Percentiles rank a stretch among this genome's conserved stretches.
Conservation (phyloP, 2,888 invertebrate species). For the Torymus texanus region DNA sequence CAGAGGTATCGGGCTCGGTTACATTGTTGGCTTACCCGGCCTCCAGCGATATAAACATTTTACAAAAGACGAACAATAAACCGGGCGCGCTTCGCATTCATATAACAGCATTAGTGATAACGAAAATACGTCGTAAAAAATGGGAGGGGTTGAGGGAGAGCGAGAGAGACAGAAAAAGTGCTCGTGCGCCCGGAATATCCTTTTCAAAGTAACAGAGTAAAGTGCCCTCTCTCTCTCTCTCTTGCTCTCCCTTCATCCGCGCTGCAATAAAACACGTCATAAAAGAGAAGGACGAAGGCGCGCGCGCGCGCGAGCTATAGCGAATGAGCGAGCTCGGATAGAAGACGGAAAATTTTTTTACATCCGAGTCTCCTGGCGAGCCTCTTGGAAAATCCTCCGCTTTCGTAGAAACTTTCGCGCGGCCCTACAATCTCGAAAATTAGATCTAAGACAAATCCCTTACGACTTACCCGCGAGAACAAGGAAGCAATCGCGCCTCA, state of each 20-base stretch:
- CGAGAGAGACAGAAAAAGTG: not conserved
- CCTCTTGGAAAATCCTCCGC: slow-evolving; percentile 5
- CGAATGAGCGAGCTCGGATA: not conserved
- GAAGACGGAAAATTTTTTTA: slow-evolving; percentile 25
- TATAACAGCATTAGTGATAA: slow-evolving; percentile 51
- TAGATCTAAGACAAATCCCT: slow-evolving; percentile 56
- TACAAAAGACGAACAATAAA: slow-evolving; percentile 15
- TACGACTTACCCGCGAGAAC: slow-evolving; percentile 42
- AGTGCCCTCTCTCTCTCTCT: slow-evolving; percentile 32
- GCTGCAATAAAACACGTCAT: slow-evolving; percentile 57
- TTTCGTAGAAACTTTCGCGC: slow-evolving; percentile 2
- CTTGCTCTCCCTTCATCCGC: not conserved
- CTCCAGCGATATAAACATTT: not conserved
- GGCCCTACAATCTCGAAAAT: slow-evolving; percentile 53
- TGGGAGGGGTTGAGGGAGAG: not conserved
- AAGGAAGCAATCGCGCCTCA: slow-evolving; percentile 44
- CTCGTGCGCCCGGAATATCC: slow-evolving; percentile 47
- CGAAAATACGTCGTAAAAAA: slow-evolving; percentile 51
- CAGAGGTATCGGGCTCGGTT: not conserved
- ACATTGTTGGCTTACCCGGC: not conserved
- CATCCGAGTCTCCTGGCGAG: not conserved
- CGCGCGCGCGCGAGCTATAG: slow-evolving; percentile 3
- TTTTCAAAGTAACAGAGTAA: slow-evolving; percentile 50
- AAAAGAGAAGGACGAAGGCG: slow-evolving; percentile 48
- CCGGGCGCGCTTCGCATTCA: slow-evolving; percentile 6